Percentiles rank a stretch among this genome's conserved stretches.
Evolutionary conservation across 2,888 invertebrate species (phyloP).

Genomic region (Rhorus exstirpatorius): DNA sequence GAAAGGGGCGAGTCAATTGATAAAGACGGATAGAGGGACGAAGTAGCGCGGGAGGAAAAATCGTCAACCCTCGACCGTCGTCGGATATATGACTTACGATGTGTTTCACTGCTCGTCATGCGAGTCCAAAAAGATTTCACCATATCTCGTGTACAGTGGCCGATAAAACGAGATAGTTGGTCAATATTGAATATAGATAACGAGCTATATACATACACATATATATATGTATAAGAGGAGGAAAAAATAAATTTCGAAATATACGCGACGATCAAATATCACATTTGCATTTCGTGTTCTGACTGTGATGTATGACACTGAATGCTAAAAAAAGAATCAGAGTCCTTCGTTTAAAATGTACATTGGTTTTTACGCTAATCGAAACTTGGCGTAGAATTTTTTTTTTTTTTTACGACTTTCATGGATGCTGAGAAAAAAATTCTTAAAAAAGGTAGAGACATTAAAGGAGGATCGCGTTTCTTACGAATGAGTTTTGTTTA

Average conservation of each 20-base stretch:
- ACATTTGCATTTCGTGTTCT: slow-evolving; percentile 8
- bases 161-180: slow-evolving; percentile 34
- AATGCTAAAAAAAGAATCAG: not conserved
- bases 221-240: not conserved
- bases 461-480: too few relatives aligned
- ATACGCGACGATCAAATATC: not conserved
- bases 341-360: not conserved
- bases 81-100: slow-evolving; percentile 15
- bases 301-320: not conserved
- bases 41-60: not conserved
- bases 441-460: too few relatives aligned
- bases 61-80: slow-evolving; percentile 51
- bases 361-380: not conserved
- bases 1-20: not conserved
- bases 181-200: slow-evolving; percentile 14
- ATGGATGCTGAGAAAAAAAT: too few relatives aligned
- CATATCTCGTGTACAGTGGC: slow-evolving; percentile 4
- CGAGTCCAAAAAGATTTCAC: slow-evolving; percentile 35
- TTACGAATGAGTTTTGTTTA: too few relatives aligned
- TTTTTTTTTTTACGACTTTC: too few relatives aligned
- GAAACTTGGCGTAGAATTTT: too few relatives aligned
- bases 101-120: slow-evolving; percentile 1
- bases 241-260: slow-evolving; percentile 23
- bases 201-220: not conserved
- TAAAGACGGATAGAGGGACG: not conserved